These are phyloP conservation scores for Microchirus variegatus DNA, from an alignment of 2,797 vertebrate species.

Conservation along the genomic window DNA sequence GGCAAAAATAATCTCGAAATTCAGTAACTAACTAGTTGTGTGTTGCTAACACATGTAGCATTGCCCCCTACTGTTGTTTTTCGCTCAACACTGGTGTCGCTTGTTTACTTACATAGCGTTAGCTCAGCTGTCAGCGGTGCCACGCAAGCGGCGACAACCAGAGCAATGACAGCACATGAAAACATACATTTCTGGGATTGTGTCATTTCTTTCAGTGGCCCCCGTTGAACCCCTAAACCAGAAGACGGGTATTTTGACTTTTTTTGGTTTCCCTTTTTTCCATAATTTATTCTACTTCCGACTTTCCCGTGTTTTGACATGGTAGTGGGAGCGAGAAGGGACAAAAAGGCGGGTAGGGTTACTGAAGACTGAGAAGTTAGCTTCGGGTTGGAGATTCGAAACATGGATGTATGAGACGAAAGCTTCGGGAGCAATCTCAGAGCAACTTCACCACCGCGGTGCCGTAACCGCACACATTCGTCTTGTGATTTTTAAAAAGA, in stretches of 20 bases:
- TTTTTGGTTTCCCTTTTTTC: constrained; percentile 42
- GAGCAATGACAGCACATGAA: constrained; percentile 23
- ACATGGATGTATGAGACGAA: too few relatives aligned
- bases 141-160: constrained; percentile 63
- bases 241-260: constrained; percentile 7
- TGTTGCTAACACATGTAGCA: constrained; percentile 2
- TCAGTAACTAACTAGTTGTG: neutral
- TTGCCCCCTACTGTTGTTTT: neutral
- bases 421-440: too few relatives aligned
- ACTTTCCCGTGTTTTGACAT: constrained; percentile 56
- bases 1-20: too few relatives aligned
- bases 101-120: constrained; percentile 67
- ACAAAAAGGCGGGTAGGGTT: constrained; percentile 38
- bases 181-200: neutral
- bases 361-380: neutral
- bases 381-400: neutral
- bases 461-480: too few relatives aligned
- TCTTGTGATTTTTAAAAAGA: too few relatives aligned
- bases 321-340: constrained; percentile 70
- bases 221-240: neutral
- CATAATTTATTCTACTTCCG: constrained; percentile 64
- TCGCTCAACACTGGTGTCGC: neutral
- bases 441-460: too few relatives aligned
- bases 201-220: constrained; percentile 40
- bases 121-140: constrained; percentile 66